Conservation (phyloP, 1,140 invertebrate genomes). For the Aphis craccivora region DNA sequence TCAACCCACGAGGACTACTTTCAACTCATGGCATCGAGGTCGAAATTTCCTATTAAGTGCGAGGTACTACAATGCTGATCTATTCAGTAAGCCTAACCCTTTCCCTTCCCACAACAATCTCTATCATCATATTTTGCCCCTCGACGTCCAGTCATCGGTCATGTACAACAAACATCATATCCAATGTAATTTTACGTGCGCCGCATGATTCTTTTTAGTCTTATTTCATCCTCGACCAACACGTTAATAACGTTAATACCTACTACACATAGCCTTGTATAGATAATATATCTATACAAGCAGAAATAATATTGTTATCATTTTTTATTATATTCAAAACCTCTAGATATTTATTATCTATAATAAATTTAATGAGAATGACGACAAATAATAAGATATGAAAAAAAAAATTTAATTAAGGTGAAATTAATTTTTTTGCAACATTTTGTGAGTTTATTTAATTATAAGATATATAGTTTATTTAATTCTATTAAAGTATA, state of each 20-base stretch:
- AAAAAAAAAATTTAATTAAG: too few relatives aligned
- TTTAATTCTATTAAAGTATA: too few relatives aligned
- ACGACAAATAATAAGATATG: neutral
- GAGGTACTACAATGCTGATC: neutral
- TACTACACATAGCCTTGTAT: too few relatives aligned
- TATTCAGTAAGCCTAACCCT: neutral
- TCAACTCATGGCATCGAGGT: neutral
- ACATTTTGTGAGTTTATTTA: too few relatives aligned
- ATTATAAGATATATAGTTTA: too few relatives aligned
- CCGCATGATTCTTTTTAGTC: neutral
- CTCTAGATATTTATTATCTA: too few relatives aligned
- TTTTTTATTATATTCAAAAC: too few relatives aligned
- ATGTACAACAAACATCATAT: neutral
- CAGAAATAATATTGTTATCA: too few relatives aligned
- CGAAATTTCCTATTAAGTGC: neutral
- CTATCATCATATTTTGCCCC: neutral
- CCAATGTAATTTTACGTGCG: neutral
- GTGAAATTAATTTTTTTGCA: too few relatives aligned
- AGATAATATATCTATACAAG: too few relatives aligned
- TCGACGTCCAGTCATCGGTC: neutral
- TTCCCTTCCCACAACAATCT: neutral
- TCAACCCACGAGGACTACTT: neutral
- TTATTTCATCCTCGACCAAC: neutral
- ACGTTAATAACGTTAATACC: neutral
- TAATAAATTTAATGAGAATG: neutral